Conservation (phyloP, 2,113 vertebrate genomes). For the Stomatorhinus ivindoensis region DNA sequence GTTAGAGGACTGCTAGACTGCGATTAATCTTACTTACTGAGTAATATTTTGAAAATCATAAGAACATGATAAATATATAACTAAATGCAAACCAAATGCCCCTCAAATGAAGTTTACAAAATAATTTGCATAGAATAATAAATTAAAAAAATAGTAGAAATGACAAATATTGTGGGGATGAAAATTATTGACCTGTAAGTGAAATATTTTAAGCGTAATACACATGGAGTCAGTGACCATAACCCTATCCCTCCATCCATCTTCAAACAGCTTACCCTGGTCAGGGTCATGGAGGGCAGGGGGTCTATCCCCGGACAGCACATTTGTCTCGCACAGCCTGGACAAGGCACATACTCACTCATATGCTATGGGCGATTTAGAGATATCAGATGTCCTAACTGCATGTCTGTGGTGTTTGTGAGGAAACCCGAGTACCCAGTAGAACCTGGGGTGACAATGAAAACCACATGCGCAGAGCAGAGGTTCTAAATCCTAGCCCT, state of each 20-base stretch:
- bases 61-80: neutral
- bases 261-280: neutral
- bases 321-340: neutral
- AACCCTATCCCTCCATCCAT: neutral
- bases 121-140: neutral
- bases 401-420: neutral
- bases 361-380: neutral
- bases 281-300: neutral
- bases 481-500: neutral
- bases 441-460: neutral
- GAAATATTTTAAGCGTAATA: neutral
- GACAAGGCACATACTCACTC: neutral
- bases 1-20: slow-evolving; percentile 11
- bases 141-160: neutral
- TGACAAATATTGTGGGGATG: neutral
- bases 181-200: neutral
- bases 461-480: neutral
- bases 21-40: neutral
- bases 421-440: neutral
- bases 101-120: neutral
- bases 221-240: neutral
- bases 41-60: neutral
- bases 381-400: neutral
- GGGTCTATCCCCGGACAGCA: neutral
- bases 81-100: neutral